Evolutionary conservation across 1,140 invertebrate genomes (phyloP).

Genomic region (Mactra quadrangularis): DNA sequence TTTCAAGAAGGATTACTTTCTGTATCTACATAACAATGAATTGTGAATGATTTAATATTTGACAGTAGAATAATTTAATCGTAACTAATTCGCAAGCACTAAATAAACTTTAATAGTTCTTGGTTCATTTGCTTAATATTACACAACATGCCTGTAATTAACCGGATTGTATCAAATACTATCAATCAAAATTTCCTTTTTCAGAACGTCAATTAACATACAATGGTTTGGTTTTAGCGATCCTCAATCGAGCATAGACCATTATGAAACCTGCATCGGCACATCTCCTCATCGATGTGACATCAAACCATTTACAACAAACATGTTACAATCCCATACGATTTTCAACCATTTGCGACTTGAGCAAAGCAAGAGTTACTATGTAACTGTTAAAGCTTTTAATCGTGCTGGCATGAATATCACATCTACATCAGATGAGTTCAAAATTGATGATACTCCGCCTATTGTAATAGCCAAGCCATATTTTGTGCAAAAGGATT

Average conservation of each 20-base stretch:
- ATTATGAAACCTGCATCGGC: slow-evolving; percentile 69
- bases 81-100: too few species aligned
- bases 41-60: too few species aligned
- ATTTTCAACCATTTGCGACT: slow-evolving; percentile 49
- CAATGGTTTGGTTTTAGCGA: slow-evolving; percentile 70
- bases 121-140: too few species aligned
- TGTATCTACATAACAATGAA: too few species aligned
- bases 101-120: too few species aligned
- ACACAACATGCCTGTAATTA: too few species aligned
- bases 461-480: slow-evolving; percentile 44
- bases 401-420: slow-evolving; percentile 65
- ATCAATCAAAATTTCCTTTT: neutral
- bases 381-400: slow-evolving; percentile 61
- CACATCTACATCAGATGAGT: slow-evolving; percentile 57
- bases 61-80: too few species aligned
- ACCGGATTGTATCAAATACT: too few species aligned
- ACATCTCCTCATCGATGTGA: slow-evolving; percentile 49
- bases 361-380: slow-evolving; percentile 40
- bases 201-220: slow-evolving; percentile 47
- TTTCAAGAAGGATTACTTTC: too few species aligned
- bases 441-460: slow-evolving; percentile 64
- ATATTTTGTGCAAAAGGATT: slow-evolving; percentile 6
- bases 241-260: slow-evolving; percentile 67
- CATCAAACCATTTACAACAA: slow-evolving; percentile 31
- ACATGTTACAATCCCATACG: slow-evolving; percentile 41